These are phyloP conservation scores for Nebria salina DNA, from an alignment of 2,888 invertebrate species.

Conservation along the genomic window DNA sequence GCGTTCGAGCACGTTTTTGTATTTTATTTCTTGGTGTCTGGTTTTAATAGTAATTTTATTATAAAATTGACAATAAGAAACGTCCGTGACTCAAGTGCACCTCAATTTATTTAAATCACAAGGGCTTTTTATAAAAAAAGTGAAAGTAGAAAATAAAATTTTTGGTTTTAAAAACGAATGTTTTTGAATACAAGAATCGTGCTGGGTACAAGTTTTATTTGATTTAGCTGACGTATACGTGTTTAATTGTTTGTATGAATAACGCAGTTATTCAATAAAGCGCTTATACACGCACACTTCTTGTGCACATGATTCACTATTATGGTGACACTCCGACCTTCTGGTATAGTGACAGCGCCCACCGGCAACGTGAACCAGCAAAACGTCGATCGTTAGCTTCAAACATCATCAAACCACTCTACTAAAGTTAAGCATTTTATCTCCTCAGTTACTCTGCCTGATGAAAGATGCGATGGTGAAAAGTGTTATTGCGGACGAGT, in stretches of 20 bases:
- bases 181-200: too few species aligned
- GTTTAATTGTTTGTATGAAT: neutral
- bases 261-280: neutral
- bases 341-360: conserved; percentile 22
- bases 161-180: too few species aligned
- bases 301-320: conserved; percentile 20
- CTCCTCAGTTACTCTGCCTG: neutral
- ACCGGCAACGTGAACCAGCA: conserved; percentile 18
- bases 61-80: too few species aligned
- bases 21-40: too few species aligned
- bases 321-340: conserved; percentile 21
- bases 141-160: too few species aligned
- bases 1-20: too few species aligned
- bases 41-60: too few species aligned
- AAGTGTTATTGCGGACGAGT: neutral
- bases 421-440: neutral
- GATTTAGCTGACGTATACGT: too few species aligned
- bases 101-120: too few species aligned
- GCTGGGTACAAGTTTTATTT: too few species aligned
- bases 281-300: neutral
- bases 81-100: too few species aligned
- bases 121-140: too few species aligned
- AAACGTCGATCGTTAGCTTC: neutral
- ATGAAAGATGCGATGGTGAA: neutral
- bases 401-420: neutral